Base-by-base conservation (phyloP, 2,888 invertebrate genomes). In the Eilema caniola region DNA sequence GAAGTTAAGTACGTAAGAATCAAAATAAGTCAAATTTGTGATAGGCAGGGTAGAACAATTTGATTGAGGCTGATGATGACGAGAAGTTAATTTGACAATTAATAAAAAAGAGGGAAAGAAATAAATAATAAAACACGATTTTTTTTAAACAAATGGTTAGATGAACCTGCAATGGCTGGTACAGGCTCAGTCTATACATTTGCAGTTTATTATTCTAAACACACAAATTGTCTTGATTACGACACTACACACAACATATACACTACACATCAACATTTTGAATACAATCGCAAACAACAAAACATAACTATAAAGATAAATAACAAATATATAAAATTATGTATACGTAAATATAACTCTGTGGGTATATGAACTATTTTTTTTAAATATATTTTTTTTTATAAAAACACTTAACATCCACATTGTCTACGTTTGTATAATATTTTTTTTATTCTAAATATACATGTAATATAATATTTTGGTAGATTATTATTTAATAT, bases 331-430 rank as follows among this genome's bases (percentile, higher is more conserved):
- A 66, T 69, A 73, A 73, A 69, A 75, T 73, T n/a, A 20, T 67
- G 77, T 71, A 71, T 61, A 64, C 60, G 20, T 79, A 73, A 72
- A 75, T 75, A 78, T 71, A 82, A 74, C 74, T 85, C 75, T 88
- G 92, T 93, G 93, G 94, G 93, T 93, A 92, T 92, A 95, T 92
- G 92, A 95, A 94, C 95, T 88, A 86, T 60, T 69, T 80, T 90
- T 91, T 65, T 47, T 41, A 0, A 57, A n/a, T 28, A 60, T 88
- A 76, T 77, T 76, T 74, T 89, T 93, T 93, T 91, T 88, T 93
- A 93, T 90, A 93, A 93, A 94, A 93, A 93, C 92, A 93, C 83
- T 87, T 90, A 91, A 73, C 89, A 91, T 83, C 86, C 89, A 90
- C 74, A 71, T 74, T 72, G 11, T 80, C 71, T 64, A 82, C 71